Evolutionary conservation across 2,888 invertebrate genomes (phyloP).

Genomic region (Incurvaria masculella): DNA sequence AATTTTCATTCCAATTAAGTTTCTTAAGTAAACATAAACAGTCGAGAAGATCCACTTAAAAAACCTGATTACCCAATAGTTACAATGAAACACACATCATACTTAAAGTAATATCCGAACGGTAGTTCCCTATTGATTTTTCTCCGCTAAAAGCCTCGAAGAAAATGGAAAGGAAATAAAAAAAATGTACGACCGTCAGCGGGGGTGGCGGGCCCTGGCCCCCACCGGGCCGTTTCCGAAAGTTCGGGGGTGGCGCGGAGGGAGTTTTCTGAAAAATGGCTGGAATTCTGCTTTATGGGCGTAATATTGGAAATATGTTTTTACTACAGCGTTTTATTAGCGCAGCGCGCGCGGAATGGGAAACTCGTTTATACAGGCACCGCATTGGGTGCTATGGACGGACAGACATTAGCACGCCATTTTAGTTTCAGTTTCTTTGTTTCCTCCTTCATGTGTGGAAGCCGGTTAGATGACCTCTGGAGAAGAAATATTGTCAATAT

Average conservation of each 20-base stretch:
- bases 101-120: not conserved
- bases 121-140: not conserved
- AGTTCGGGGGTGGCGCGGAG: not conserved
- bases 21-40: no score
- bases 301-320: not conserved
- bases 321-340: not conserved
- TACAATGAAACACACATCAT: no score
- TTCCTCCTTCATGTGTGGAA: no score
- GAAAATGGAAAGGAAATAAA: constrained; percentile 10
- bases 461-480: no score
- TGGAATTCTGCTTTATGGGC: not conserved
- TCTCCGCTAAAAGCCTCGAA: not conserved
- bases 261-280: not conserved
- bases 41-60: no score
- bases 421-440: no score
- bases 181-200: constrained; percentile 8
- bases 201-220: not conserved
- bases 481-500: no score
- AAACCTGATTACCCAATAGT: no score
- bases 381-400: no score
- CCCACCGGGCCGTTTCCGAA: not conserved
- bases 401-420: no score
- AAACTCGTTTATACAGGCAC: no score
- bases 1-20: no score
- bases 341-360: not conserved